Percentiles rank a stretch among this genome's conserved stretches.
phyloP scores from a whole-genome alignment of 2,797 vertebrate genomes.

The Hephaestus fuliginosus region DNA sequence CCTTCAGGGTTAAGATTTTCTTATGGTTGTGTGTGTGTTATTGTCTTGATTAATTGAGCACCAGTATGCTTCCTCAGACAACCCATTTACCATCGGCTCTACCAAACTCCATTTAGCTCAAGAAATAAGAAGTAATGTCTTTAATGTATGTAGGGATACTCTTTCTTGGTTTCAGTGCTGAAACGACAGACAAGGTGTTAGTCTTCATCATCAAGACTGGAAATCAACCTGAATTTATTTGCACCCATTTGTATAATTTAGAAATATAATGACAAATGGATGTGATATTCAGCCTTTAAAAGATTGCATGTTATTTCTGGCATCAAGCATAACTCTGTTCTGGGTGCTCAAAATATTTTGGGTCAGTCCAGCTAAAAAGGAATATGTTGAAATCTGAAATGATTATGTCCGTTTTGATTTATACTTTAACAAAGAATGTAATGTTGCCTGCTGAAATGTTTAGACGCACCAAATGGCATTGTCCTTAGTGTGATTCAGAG shows the following conservation, averaged over 20 bases:
- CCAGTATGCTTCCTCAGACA: conserved; percentile 4
- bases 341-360: conserved; percentile 14
- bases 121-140: background rate
- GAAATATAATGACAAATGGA: background rate
- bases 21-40: background rate
- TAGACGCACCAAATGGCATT: conserved; percentile 75
- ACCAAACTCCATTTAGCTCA: background rate
- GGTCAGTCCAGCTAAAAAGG: conserved; percentile 4
- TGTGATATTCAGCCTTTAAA: conserved; percentile 7
- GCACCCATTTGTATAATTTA: background rate
- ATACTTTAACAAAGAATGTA: conserved; percentile 49
- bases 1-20: background rate
- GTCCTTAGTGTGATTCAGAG: conserved; percentile 75
- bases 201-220: background rate
- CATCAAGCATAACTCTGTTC: background rate
- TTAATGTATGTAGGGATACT: too few relatives aligned
- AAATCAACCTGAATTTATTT: background rate
- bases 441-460: conserved; percentile 72
- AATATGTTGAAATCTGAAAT: conserved; percentile 40
- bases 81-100: background rate
- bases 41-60: conserved; percentile 15
- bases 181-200: background rate
- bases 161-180: too few relatives aligned
- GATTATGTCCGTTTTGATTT: conserved; percentile 52
- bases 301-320: background rate